Conservation (phyloP, 2,797 vertebrate species). For the Pseudomugil tenellus region DNA sequence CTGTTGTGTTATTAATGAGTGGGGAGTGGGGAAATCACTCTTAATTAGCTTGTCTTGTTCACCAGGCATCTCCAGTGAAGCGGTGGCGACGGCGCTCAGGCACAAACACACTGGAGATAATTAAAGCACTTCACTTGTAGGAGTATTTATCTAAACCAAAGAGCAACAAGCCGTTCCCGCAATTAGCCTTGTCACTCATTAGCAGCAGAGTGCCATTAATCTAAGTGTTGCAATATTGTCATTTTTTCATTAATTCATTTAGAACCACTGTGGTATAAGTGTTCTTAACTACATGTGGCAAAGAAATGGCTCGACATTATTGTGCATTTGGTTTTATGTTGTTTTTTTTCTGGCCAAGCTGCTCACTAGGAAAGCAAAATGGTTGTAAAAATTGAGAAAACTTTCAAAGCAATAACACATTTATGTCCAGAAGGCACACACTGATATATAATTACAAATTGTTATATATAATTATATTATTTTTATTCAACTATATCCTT, state of each 20-base stretch:
- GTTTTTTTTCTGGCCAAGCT: slow-evolving; percentile 19
- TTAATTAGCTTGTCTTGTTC: slow-evolving; percentile 98
- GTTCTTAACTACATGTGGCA: slow-evolving; percentile 30
- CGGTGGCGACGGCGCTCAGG: slow-evolving; percentile 72
- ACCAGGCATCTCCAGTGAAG: slow-evolving; percentile 88
- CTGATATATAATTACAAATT: no score
- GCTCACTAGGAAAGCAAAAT: neutral
- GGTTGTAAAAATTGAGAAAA: no score
- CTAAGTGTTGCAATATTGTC: slow-evolving; percentile 86
- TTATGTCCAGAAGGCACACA: no score
- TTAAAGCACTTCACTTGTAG: slow-evolving; percentile 94
- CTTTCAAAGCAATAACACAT: no score
- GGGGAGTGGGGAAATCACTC: slow-evolving; percentile 92
- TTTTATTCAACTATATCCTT: no score
- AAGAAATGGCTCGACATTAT: slow-evolving; percentile 20
- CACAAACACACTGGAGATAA: slow-evolving; percentile 87
- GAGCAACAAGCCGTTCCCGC: slow-evolving; percentile 89
- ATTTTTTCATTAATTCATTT: slow-evolving; percentile 79
- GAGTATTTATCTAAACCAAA: slow-evolving; percentile 96
- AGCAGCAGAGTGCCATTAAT: slow-evolving; percentile 85
- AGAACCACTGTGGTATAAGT: slow-evolving; percentile 26
- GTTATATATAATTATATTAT: no score
- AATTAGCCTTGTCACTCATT: slow-evolving; percentile 86
- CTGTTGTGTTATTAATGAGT: slow-evolving; percentile 98
- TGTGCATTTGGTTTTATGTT: neutral